Base-by-base conservation (phyloP, 2,113 vertebrate species). In the Pygathrix nemaeus region DNA sequence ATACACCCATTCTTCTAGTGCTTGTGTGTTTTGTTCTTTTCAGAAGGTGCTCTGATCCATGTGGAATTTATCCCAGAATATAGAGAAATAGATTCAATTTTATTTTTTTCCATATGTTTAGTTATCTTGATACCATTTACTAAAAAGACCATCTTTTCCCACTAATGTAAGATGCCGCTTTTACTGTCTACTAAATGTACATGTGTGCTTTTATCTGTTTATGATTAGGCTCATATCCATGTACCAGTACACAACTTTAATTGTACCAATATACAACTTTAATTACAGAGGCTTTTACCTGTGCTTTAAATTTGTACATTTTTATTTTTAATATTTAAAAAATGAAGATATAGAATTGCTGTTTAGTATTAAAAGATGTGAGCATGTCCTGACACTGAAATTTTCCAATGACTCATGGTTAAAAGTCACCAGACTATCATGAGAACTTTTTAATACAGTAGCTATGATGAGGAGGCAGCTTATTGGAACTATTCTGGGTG, bases 321-420 rank as follows among this genome's bases (percentile, higher is more conserved):
- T 76, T 84, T 76, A 78, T 79, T 95, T 82, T 91, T 91, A 80
- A 79, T 86, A 72, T 80, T 80, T 95, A 95, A 73, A 76, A 79
- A 30, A 75, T 84, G 35, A 43, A 86, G 23, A 32, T 82, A 20
- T 17, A 57, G 30, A 35, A 73, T 92, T 92, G 50, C 38, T 55
- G 48, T 78, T 73, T 64, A 64, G 43, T 45, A 82, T 76, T 48
- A 48, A 78, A 78, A 78, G 35, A 55, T 72, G 16, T 52, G 90
- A 21, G 18, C 23, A 61, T 86, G 27, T 43, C 61, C 61, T 52
- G 45, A 61, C 45, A 79, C 55, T 64, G 73, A 85, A 85, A 85
- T 90, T 72, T 61, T 93, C 8, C 18, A 55, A 66, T 6, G 23
- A 55, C 73, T 91, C 27, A 20, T 81, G 30, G 32, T 81, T 96